Evolutionary conservation across 2,113 vertebrate genomes (phyloP), one percentile per base, ranked within the genome.

Genomic region (Semnornis frantzii): DNA sequence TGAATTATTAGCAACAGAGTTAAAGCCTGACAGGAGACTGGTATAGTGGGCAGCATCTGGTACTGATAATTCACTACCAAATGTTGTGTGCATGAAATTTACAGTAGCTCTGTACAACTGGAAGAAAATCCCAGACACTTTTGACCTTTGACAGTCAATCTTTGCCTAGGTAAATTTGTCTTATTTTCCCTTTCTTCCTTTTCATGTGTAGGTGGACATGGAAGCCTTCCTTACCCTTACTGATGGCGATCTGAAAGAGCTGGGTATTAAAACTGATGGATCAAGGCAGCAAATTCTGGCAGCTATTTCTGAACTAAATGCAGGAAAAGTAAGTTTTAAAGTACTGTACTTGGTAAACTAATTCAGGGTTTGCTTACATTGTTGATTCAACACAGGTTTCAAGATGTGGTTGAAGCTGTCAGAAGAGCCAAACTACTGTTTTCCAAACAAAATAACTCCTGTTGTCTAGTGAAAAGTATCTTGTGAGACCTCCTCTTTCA

Each of bases 261-360:
- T 99, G 85, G 99, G 99, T 20, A 99, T 99, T 92, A 99, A 99
- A 98, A 99, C 99, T 0, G 99, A 99, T 20, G 99, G 99, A 28
- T 99, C 99, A 71, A 97, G 99, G 92, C 99, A 99, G 73, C 99
- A 99, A 95, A 99, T 99, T 85, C 93, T 99, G 74, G 98, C 99
- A 31, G 99, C 99, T 54, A 99, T 99, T 97, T 99, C 99, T 31
- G 99, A 99, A 96, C 97, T 99, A 72, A 99, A 99, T n/a, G 99
- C 99, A 79, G 99, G 99, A 97, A 99, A 99, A 98, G 99, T 99
- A 96, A 24, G 12, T 84, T 87, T 78, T 87, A 20, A 91, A 93
- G 6, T 68, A 55, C 8, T 64, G 18, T 74, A 58, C 31, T 31
- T 58, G 34, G 28, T 85, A 74, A 86, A 72, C 65, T 14, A 63